Percentiles rank a stretch among this genome's conserved stretches.
These are phyloP conservation scores for Podiceps cristatus DNA, from an alignment of 2,113 vertebrate genomes.

Conservation along the genomic window DNA sequence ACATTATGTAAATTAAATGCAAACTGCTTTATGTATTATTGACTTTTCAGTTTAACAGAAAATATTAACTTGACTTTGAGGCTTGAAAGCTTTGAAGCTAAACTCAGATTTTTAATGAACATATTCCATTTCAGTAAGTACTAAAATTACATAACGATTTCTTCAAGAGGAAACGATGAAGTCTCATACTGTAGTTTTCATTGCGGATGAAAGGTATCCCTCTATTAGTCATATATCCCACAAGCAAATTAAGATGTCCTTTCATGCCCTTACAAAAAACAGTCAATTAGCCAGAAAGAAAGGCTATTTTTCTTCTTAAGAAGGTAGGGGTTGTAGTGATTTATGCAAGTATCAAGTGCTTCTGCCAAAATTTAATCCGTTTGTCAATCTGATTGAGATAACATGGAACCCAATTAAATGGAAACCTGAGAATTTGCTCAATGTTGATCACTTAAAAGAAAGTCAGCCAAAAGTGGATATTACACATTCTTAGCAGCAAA, in stretches of 20 bases:
- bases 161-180: slow-evolving; percentile 29
- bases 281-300: not conserved
- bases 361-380: not conserved
- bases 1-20: not conserved
- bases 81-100: slow-evolving; percentile 20
- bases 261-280: not conserved
- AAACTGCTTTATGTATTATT: not conserved
- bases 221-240: not conserved
- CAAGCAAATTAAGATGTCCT: slow-evolving; percentile 20
- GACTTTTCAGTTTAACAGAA: slow-evolving; percentile 11
- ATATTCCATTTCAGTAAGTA: not conserved
- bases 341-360: not conserved
- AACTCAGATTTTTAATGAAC: slow-evolving; percentile 12
- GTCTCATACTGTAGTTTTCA: not conserved
- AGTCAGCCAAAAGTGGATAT: not conserved
- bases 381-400: not conserved
- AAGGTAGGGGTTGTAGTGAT: not conserved
- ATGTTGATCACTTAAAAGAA: not conserved
- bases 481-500: not conserved
- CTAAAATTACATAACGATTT: not conserved
- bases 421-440: not conserved
- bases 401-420: not conserved
- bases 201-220: not conserved
- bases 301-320: not conserved
- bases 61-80: slow-evolving; percentile 1